phyloP scores from a whole-genome alignment of 2,888 invertebrate genomes.

The Baccha elongata region DNA sequence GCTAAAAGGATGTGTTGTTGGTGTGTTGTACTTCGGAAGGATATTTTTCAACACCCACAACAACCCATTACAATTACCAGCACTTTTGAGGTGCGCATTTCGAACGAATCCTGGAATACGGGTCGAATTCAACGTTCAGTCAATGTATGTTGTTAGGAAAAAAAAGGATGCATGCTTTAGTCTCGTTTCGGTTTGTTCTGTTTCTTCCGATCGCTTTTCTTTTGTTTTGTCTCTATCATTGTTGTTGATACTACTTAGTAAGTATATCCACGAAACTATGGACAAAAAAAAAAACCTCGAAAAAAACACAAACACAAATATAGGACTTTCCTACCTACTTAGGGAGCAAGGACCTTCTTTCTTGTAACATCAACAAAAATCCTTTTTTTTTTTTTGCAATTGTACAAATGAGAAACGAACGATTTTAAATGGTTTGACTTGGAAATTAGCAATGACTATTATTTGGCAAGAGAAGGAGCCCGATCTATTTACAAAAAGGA shows the following conservation, averaged over 20 bases:
- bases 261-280: constrained; percentile 9
- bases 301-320: too few species aligned
- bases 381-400: constrained; percentile 2
- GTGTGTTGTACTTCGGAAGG: constrained; percentile 32
- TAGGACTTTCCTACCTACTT: constrained; percentile 47
- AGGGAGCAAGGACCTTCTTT: constrained; percentile 58
- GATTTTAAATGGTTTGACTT: constrained; percentile 20
- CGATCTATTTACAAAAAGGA: not conserved
- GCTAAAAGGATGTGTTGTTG: constrained; percentile 32
- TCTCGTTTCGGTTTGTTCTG: constrained; percentile 50
- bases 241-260: constrained; percentile 25
- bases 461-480: not conserved
- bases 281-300: not conserved
- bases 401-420: constrained; percentile 31
- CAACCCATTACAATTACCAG: constrained; percentile 4
- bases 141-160: constrained; percentile 10
- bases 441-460: constrained; percentile 32
- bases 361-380: not conserved
- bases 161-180: constrained; percentile 32
- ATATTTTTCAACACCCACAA: constrained; percentile 16
- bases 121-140: constrained; percentile 29
- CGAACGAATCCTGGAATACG: constrained; percentile 13
- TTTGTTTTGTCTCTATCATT: constrained; percentile 14
- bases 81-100: constrained; percentile 26
- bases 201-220: constrained; percentile 52